Percentiles rank a stretch among this genome's conserved stretches.
Conservation (phyloP, 2,797 vertebrate genomes). For the Eulemur mongoz region DNA sequence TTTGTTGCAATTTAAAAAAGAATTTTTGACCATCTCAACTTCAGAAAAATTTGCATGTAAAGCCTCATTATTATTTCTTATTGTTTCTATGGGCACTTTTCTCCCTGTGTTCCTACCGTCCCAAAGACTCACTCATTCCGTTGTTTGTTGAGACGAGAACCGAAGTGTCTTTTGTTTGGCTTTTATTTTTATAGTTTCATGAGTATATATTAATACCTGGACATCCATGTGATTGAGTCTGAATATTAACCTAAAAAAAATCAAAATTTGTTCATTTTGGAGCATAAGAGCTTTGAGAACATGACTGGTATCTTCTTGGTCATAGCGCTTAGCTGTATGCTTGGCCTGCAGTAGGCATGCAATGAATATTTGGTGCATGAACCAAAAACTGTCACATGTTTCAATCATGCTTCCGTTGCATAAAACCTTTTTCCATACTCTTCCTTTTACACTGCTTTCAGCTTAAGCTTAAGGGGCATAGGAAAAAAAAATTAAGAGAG, state of each 20-base stretch:
- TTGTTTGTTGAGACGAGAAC: constrained; percentile 14
- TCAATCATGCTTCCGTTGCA: not conserved
- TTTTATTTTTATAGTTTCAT: not conserved
- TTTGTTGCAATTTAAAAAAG: not conserved
- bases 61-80: not conserved
- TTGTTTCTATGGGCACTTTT: not conserved
- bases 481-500: not conserved
- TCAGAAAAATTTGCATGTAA: not conserved
- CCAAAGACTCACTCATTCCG: not conserved
- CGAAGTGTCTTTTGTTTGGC: not conserved
- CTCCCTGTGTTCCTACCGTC: not conserved
- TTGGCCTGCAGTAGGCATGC: not conserved
- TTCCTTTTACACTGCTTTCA: not conserved
- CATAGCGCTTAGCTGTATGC: too few species aligned
- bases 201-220: not conserved
- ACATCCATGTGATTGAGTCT: not conserved
- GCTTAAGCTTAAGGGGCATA: not conserved
- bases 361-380: not conserved
- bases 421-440: not conserved
- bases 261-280: not conserved
- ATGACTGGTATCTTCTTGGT: not conserved
- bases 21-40: not conserved
- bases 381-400: not conserved
- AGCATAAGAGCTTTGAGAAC: not conserved
- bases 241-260: not conserved